Evolutionary conservation across 2,797 vertebrate genomes (phyloP).

Genomic region (Chloroceryle inda): DNA sequence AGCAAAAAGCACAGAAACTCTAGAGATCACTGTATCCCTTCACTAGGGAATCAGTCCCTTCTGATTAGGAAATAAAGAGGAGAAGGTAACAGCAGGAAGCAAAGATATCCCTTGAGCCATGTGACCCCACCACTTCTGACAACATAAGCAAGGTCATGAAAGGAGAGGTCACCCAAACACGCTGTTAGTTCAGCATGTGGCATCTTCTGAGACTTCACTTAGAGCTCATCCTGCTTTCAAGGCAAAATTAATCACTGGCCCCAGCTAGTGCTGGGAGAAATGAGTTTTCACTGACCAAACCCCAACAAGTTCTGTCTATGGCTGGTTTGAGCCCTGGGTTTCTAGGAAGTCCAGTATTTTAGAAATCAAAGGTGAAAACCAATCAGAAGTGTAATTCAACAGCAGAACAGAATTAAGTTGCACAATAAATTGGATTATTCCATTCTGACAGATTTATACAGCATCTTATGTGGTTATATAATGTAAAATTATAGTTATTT

Average conservation of each 20-base stretch:
- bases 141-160: not conserved
- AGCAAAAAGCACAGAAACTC: not conserved
- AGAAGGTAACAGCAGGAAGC: not conserved
- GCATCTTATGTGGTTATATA: not conserved
- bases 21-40: not conserved
- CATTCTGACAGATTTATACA: not conserved
- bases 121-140: not conserved
- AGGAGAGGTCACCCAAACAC: not conserved
- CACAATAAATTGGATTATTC: not conserved
- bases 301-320: not conserved
- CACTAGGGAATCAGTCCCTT: not conserved
- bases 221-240: not conserved
- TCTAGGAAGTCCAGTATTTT: not conserved
- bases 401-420: not conserved
- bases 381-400: not conserved
- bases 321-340: not conserved
- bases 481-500: not conserved
- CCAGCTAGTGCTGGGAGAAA: not conserved
- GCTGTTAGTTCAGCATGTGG: not conserved
- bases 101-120: not conserved
- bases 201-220: not conserved
- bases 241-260: not conserved
- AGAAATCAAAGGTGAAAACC: not conserved
- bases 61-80: not conserved
- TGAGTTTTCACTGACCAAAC: not conserved